Percentiles rank a stretch among this genome's conserved stretches.
phyloP scores from a whole-genome alignment of 2,888 invertebrate genomes.

The Cinara cedri region DNA sequence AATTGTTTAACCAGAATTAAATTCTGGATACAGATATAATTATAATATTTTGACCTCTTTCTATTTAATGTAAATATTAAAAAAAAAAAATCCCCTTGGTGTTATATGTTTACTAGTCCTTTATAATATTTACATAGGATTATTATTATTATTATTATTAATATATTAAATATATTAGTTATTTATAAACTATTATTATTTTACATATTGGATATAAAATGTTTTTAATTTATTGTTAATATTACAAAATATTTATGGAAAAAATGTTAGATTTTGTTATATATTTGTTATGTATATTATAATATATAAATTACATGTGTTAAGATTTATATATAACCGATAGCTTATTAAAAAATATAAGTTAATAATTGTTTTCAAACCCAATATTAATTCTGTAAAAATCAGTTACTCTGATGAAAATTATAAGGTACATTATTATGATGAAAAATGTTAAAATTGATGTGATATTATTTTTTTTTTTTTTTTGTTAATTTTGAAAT shows the following conservation, averaged over 20 bases:
- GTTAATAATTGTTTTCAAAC: slow-evolving; percentile 5
- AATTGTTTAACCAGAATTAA: slow-evolving; percentile 9
- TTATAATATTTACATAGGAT: slow-evolving; percentile 30
- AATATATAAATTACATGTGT: not conserved
- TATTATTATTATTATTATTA: slow-evolving; percentile 30
- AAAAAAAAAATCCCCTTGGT: not conserved
- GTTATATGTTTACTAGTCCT: slow-evolving; percentile 47
- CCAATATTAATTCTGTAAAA: not conserved
- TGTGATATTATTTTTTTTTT: slow-evolving; percentile 54
- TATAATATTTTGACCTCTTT: slow-evolving; percentile 6
- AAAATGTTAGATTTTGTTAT: slow-evolving; percentile 7
- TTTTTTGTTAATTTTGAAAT: not conserved
- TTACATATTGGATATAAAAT: not conserved
- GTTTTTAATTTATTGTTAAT: slow-evolving; percentile 19
- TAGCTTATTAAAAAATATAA: slow-evolving; percentile 4
- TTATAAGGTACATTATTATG: not conserved
- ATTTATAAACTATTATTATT: slow-evolving; percentile 18
- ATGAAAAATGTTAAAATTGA: slow-evolving; percentile 22
- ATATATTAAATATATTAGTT: not conserved
- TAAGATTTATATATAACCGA: no score
- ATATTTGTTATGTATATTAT: not conserved
- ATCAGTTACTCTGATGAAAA: slow-evolving; percentile 17
- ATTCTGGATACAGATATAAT: slow-evolving; percentile 1
- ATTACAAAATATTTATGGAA: slow-evolving; percentile 34
- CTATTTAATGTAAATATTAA: slow-evolving; percentile 41